Evolutionary conservation across 2,113 vertebrate genomes (phyloP), one percentile per base, ranked within the genome.

Genomic region (Numida meleagris): DNA sequence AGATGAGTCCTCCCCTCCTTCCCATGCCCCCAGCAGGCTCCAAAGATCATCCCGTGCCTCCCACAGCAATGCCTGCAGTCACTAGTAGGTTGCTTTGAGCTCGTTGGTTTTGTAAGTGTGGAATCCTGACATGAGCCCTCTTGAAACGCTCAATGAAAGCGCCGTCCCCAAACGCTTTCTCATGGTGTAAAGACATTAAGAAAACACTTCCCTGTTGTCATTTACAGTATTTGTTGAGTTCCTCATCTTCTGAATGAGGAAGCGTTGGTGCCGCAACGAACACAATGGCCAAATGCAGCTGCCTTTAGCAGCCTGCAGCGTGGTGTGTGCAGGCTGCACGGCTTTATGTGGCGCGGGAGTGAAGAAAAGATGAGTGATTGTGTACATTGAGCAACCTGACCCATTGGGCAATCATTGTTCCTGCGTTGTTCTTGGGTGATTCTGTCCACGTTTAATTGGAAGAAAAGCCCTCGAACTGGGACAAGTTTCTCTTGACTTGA

Each of bases 201-300:
- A 46, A 1, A 38, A 12, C 4, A 1, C 53, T 94, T 43, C 25
- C 31, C 0, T 0, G 6, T 11, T 27, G 82, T 50, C 88, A 51
- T 43, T 63, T 20, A 1, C 82, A 1, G 8, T 2, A 8, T 29
- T 46, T 48, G 71, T 78, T 1, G 24, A 57, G 93, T 33, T 85
- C 67, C 82, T 38, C 11, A 1, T 10, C 14, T 13, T 20, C 72
- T 4, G 1, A 25, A n/a, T 6, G 90, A 92, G 92, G 95, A 96
- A 96, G 94, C 73, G 0, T 45, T 59, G 65, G 80, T 94, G 90
- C 90, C 9, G 89, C 78, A 88, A 61, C 59, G 59, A 85, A 88
- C 15, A 74, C 82, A 50, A 38, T 10, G 67, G 86, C n/a, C 86
- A 85, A 82, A 66, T 16, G 83, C 88, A 88, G 82, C 88, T 20